phyloP scores from a whole-genome alignment of 2,888 invertebrate species.

The Pseudolycoriella hygida region DNA sequence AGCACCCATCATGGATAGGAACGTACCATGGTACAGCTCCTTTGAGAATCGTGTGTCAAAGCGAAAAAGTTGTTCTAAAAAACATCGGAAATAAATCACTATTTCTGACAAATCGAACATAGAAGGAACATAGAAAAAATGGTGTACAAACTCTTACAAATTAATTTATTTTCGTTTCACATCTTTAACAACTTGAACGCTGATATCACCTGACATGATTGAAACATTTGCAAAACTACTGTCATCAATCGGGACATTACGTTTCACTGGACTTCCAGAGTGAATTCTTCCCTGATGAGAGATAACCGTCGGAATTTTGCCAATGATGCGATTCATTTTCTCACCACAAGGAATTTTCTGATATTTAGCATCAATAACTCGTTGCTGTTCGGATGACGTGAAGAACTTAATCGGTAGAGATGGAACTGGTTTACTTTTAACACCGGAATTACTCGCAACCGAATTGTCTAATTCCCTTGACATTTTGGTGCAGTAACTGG shows the following conservation, averaged over 20 bases:
- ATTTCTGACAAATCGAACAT: too few relatives aligned
- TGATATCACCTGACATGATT: constrained; percentile 26
- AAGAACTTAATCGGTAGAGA: constrained; percentile 25
- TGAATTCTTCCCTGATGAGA: constrained; percentile 27
- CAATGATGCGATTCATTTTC: constrained; percentile 22
- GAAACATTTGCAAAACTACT: constrained; percentile 26
- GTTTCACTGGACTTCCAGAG: constrained; percentile 3
- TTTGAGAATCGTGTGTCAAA: too few relatives aligned
- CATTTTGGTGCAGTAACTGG: not conserved
- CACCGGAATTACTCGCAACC: not conserved
- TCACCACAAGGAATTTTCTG: constrained; percentile 24
- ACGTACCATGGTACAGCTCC: too few relatives aligned
- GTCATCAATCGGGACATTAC: constrained; percentile 8
- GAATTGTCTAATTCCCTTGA: not conserved
- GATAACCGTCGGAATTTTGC: constrained; percentile 21
- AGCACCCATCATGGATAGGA: too few relatives aligned
- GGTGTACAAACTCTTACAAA: too few relatives aligned
- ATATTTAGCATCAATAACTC: constrained; percentile 25
- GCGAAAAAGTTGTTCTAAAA: too few relatives aligned
- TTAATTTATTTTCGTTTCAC: constrained; percentile 13
- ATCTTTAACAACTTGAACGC: constrained; percentile 27
- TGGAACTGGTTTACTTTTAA: not conserved
- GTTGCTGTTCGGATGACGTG: constrained; percentile 21
- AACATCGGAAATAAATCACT: too few relatives aligned
- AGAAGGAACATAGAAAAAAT: too few relatives aligned